Evolutionary conservation across 2,797 vertebrate genomes (phyloP).

Genomic region (Odontamblyopus lacepedii): DNA sequence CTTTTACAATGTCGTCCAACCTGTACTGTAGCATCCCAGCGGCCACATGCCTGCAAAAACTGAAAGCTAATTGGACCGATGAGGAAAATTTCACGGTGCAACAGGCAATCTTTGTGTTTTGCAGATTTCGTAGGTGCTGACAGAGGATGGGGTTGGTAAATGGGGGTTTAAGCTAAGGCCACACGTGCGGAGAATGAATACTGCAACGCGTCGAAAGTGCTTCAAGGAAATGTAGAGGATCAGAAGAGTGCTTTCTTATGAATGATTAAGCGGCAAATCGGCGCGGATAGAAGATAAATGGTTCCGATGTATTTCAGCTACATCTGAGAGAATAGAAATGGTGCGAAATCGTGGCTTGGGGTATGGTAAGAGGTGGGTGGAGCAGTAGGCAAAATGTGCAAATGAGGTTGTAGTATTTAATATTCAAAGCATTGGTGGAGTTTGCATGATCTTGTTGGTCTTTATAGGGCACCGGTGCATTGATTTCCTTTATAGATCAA

Average conservation of each 20-base stretch:
- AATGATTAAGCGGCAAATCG: conserved; percentile 1
- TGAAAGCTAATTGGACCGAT: conserved; percentile 9
- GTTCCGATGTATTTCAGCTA: background rate
- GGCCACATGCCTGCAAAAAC: conserved; percentile 5
- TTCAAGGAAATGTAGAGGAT: background rate
- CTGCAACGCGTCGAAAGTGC: background rate
- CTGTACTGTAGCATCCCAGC: conserved; percentile 62
- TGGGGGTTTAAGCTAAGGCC: background rate
- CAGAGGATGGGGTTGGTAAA: background rate
- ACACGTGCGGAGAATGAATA: background rate
- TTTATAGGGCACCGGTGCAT: too few relatives aligned
- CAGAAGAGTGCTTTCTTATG: conserved; percentile 4
- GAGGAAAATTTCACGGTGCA: conserved; percentile 8
- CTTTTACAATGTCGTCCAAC: conserved; percentile 62
- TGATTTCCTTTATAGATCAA: too few relatives aligned
- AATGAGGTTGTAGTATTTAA: too few relatives aligned
- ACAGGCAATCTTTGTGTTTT: background rate
- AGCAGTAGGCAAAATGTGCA: too few relatives aligned
- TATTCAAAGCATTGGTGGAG: too few relatives aligned
- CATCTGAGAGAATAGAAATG: too few relatives aligned
- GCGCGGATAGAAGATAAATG: background rate
- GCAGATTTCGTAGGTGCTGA: background rate
- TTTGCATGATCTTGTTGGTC: too few relatives aligned
- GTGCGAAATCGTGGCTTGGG: too few relatives aligned
- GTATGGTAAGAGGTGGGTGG: too few relatives aligned